Base-by-base conservation (phyloP, 1,140 invertebrate genomes). In the Pogonus chalceus region DNA sequence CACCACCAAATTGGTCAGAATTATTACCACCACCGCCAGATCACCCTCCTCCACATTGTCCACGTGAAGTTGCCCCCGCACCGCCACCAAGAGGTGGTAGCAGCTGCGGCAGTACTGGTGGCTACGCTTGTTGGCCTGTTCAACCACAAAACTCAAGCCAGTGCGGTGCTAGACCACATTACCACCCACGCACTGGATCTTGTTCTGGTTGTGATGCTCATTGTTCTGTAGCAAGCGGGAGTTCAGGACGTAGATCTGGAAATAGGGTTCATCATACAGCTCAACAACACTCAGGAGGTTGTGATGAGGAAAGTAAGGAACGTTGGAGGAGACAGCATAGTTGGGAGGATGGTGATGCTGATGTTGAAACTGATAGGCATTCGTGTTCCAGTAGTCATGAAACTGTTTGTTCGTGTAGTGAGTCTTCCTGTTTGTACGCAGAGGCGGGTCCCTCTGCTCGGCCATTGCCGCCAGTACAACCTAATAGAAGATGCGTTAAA, bases 1-100 rank as follows among this genome's bases (percentile, higher is more conserved):
- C 72, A 20, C 70, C 83, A 55, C 80, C 86, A 0, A 88, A 87
- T 67, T 88, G 84, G 84, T 82, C 80, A 16, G 85, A 88, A 60
- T 79, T 87, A 61, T 71, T 88, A 22, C 87, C 87, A 7, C 87
- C 86, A 39, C 86, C 87, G 1, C 87, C 87, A 0, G 83, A 88
- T 58, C 84, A 88, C 69, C 86, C 87, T 10, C 86, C 87, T 2
- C 84, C 85, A 37, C 63, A 68, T 31, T 68, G 66, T 57, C 65
- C 66, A 1, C 57, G 65, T 24, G 65, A 69, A 31, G 61, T 60
- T 49, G 59, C 60, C 9, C 62, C 65, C n/a, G 60, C 58, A 20
- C 62, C 62, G 14, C 66, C 65, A 12, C 62, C 63, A 12, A 52
- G 63, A n/a, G 55, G 62, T 20, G 63, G 66, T 16, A 66, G 64